Evolutionary conservation across 64 coral and sea anemone species (phyloP).

Genomic region (Catalaphyllia jardinei): DNA sequence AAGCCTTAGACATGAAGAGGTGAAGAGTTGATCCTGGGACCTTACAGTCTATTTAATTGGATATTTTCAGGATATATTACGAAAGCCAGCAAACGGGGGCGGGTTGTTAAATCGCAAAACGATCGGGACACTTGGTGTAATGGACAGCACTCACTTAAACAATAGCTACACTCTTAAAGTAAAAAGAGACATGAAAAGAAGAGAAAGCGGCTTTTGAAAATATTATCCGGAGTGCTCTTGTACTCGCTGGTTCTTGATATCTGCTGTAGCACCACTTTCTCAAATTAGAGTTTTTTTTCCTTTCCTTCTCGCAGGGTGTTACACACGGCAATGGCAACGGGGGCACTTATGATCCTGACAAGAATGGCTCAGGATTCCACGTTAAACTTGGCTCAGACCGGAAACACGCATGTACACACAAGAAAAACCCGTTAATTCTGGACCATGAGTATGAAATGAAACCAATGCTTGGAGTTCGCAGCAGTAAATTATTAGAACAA

Average conservation of each 20-base stretch:
- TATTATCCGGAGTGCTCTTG: neutral
- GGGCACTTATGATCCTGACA: neutral
- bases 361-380: neutral
- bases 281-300: neutral
- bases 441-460: slow-evolving; percentile 30
- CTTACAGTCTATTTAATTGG: no score
- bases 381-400: neutral
- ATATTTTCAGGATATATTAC: no score
- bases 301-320: neutral
- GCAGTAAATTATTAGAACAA: slow-evolving; percentile 8
- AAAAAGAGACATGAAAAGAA: no score
- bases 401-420: neutral
- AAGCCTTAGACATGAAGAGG: no score
- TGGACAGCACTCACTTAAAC: no score
- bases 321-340: slow-evolving; percentile 18
- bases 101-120: no score
- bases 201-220: no score
- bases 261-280: neutral
- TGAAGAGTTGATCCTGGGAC: no score
- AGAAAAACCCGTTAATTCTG: slow-evolving; percentile 12
- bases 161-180: no score
- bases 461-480: slow-evolving; percentile 35
- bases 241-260: neutral
- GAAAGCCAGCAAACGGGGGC: no score
- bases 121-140: no score